Evolutionary conservation across 1,140 invertebrate genomes (phyloP).

Genomic region (Megalopta genalis): DNA sequence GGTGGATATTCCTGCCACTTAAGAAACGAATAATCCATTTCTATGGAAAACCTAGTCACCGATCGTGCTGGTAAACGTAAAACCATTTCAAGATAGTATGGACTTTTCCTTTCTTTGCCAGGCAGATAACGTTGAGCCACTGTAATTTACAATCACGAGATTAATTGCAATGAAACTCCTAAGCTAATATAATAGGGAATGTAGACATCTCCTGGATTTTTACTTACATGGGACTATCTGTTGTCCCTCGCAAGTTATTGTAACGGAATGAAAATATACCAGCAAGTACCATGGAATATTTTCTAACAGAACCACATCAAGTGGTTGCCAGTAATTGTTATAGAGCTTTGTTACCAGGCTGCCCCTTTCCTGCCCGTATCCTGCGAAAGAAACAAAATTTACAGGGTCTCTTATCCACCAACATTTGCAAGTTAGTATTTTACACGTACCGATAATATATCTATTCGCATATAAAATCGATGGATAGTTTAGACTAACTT

Average conservation of each 20-base stretch:
- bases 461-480: conserved; percentile 89
- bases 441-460: conserved; percentile 86
- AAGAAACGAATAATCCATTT: conserved; percentile 96
- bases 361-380: conserved; percentile 91
- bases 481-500: conserved; percentile 81
- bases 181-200: too few species aligned
- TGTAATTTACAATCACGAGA: conserved; percentile 47
- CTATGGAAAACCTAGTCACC: conserved; percentile 89
- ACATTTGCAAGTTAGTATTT: background rate
- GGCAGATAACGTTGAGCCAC: conserved; percentile 86
- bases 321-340: conserved; percentile 87
- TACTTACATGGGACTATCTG: conserved; percentile 83
- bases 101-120: conserved; percentile 89
- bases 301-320: conserved; percentile 87
- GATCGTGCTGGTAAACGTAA: conserved; percentile 90
- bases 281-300: conserved; percentile 97
- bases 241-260: conserved; percentile 82
- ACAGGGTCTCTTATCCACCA: background rate
- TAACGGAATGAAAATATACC: conserved; percentile 94
- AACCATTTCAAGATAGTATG: conserved; percentile 95
- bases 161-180: background rate
- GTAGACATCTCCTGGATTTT: background rate
- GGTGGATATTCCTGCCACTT: conserved; percentile 99
- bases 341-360: conserved; percentile 90
- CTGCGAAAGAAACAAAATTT: conserved; percentile 56